Evolutionary conservation across 2,797 vertebrate genomes (phyloP).

Genomic region (Peromyscus attwateri): DNA sequence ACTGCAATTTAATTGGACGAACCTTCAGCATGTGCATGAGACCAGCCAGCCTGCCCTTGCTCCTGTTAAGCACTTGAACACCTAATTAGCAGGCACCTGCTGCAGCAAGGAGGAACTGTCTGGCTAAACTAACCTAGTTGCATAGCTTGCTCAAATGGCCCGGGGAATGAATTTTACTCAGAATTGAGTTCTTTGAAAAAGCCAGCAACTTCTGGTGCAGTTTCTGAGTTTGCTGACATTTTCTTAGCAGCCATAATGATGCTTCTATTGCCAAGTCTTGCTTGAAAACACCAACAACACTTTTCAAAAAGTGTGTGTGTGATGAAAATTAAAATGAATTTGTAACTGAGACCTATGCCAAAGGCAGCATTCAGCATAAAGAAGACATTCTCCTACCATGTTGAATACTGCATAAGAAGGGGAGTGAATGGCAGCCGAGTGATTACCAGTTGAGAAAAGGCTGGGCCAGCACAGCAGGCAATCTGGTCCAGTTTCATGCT

Average conservation of each 20-base stretch:
- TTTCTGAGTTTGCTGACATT: constrained; percentile 71
- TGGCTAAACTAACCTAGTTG: constrained; percentile 48
- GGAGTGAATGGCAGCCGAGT: background rate
- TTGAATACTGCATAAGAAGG: background rate
- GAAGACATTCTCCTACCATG: background rate
- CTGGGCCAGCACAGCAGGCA: background rate
- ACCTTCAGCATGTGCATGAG: background rate
- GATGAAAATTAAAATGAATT: background rate
- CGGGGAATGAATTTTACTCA: constrained; percentile 32
- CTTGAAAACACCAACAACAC: constrained; percentile 64
- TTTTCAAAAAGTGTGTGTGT: constrained; percentile 34
- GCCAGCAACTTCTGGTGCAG: constrained; percentile 51
- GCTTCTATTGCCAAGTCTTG: constrained; percentile 56
- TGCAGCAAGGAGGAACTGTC: background rate
- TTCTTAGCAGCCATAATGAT: constrained; percentile 55
- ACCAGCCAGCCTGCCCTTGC: background rate
- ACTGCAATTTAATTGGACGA: background rate
- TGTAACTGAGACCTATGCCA: constrained; percentile 28
- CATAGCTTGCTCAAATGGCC: constrained; percentile 54
- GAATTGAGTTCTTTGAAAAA: constrained; percentile 41
- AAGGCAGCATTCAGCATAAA: constrained; percentile 41
- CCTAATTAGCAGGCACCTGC: constrained; percentile 10
- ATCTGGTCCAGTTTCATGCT: background rate
- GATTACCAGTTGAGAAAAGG: background rate
- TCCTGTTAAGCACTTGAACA: background rate